Base-by-base conservation (phyloP, 1,140 invertebrate species). In the Drosophila lacertosa region DNA sequence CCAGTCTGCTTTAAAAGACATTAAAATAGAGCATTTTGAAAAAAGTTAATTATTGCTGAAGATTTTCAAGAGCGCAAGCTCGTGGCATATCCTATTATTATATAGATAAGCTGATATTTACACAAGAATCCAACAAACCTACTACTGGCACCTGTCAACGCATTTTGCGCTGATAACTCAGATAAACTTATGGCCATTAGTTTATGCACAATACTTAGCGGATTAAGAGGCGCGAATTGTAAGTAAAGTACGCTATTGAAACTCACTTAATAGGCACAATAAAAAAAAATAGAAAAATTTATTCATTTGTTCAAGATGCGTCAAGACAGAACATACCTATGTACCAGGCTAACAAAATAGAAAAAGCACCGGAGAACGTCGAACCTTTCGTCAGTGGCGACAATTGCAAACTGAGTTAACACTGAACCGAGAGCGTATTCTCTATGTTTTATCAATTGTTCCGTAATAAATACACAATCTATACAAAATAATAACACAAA, bases 381-480 rank as follows among this genome's bases (percentile, higher is more conserved):
- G 40, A 69, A 69, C 66, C 40, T 39, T 32, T 37, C 66, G 40
- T 9, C 18, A 4, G 24, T 48, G 10, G 15, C 42, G 24, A 48
- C 59, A 48, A 54, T 47, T 47, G 5, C 24, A 33, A 63, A 69
- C 66, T 69, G 22, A 63, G 32, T 5, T 13, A 24, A 29, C 20
- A 33, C 22, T 44, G 48, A 24, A 4, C 11, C 55, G 6, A 18
- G 35, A 18, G 29, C 24, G 59, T 32, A 13, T 42, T 51, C 6
- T 15, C n/a, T 6, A 18, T 10, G 18, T 50, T 42, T 48, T 29
- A 39, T 48, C 44, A 57, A 29, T 45, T 29, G 22, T 51, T 33
- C 29, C 29, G 29, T 29, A 58, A 60, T 53, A 50, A 59, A 51
- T 42, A 44, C 37, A 51, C 39, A 60, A 65, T 59, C 32, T 39